phyloP scores from a whole-genome alignment of 2,888 invertebrate species.

The Drosophila prostipennis region DNA sequence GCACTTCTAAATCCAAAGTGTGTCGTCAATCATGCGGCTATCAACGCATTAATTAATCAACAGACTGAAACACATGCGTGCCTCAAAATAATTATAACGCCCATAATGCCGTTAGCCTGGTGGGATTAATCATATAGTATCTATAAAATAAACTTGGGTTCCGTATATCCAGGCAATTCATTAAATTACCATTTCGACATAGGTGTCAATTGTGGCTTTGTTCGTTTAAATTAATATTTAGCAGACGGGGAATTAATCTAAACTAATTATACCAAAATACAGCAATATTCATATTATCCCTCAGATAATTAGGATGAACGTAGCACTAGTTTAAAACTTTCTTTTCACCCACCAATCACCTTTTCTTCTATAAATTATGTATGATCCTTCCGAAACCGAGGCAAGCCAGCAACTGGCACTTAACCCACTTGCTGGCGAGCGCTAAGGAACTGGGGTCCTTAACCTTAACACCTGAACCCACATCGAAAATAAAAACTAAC shows the following conservation, averaged over 20 bases:
- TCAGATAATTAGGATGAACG: not conserved
- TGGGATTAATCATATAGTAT: slow-evolving; percentile 21
- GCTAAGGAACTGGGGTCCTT: slow-evolving; percentile 52
- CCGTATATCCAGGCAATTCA: slow-evolving; percentile 3
- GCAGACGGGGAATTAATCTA: not conserved
- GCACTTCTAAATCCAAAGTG: slow-evolving; percentile 1
- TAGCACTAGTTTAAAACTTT: slow-evolving; percentile 2
- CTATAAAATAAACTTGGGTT: slow-evolving; percentile 1
- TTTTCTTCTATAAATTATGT: slow-evolving; percentile 20
- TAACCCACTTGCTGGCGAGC: slow-evolving; percentile 17
- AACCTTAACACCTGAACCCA: slow-evolving; percentile 52
- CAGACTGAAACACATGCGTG: slow-evolving; percentile 51
- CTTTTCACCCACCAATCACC: not conserved
- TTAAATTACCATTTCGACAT: slow-evolving; percentile 28
- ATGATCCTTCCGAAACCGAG: slow-evolving; percentile 5
- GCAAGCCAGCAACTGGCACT: slow-evolving; percentile 2
- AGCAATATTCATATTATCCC: not conserved
- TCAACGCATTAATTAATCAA: slow-evolving; percentile 60
- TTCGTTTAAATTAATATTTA: not conserved
- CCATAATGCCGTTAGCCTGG: slow-evolving; percentile 7
- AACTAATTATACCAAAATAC: not conserved
- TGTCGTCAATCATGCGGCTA: slow-evolving; percentile 47
- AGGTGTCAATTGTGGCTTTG: slow-evolving; percentile 32
- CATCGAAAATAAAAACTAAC: slow-evolving; percentile 34
- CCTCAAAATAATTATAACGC: slow-evolving; percentile 60